Percentiles rank a stretch among this genome's conserved stretches.
Conservation (phyloP, 2,797 vertebrate genomes). For the Darevskia nairensis region DNA sequence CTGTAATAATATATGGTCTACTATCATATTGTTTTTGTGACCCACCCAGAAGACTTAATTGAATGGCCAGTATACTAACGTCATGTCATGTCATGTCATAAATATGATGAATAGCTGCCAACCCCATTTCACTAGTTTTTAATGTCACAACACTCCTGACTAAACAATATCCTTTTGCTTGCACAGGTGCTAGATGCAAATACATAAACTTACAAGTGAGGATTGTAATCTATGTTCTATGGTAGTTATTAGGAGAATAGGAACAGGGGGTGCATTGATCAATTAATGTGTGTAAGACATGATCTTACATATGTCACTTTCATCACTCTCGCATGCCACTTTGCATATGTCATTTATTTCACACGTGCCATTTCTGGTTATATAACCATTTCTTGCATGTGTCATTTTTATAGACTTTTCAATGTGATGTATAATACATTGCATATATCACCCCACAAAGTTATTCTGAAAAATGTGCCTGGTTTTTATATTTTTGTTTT, state of each 20-base stretch:
- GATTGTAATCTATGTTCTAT: background rate
- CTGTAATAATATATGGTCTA: background rate
- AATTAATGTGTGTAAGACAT: no score
- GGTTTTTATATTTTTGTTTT: no score
- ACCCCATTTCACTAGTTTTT: background rate
- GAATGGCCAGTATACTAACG: background rate
- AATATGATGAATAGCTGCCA: background rate
- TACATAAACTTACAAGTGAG: background rate
- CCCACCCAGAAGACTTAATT: no score
- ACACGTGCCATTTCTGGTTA: no score
- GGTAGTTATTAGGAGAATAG: background rate
- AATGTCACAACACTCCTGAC: background rate
- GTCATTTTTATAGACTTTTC: background rate
- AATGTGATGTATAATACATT: background rate
- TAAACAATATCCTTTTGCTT: background rate
- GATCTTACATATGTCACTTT: no score
- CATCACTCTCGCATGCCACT: no score
- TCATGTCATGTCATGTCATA: background rate
- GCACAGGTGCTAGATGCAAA: background rate
- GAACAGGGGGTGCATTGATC: background rate
- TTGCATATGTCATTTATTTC: no score
- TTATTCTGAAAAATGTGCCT: no score
- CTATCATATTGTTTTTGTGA: background rate
- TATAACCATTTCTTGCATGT: no score
- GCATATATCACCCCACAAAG: background rate